Evolutionary conservation across 2,113 vertebrate species (phyloP), one percentile per base, ranked within the genome.

Genomic region (Guaruba guarouba): DNA sequence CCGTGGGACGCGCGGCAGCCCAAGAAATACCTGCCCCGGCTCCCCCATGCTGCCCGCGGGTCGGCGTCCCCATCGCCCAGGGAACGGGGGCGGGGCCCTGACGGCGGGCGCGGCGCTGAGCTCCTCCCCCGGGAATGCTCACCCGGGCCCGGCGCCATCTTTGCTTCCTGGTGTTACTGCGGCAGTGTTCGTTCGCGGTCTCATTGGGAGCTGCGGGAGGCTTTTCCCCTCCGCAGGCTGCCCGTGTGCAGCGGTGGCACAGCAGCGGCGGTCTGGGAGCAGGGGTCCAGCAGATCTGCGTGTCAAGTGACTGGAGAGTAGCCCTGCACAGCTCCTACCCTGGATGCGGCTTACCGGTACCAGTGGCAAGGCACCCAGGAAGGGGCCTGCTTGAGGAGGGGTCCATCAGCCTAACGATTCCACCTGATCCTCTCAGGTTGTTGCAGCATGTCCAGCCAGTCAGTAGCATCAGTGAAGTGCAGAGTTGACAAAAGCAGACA

Each of bases 111-210:
- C 46, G 17, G 52, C 18, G 43, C 23, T 17, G 33, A 17, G 49
- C 75, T n/a, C 67, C 67, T 16, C 37, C 67, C 23, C 16, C 13
- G 20, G 33, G 33, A 10, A 31, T 5, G 17, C 13, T 35, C 44
- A 1, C 7, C 3, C 5, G 22, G n/a, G 31, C 8, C 7, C 0
- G 41, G 19, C 48, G 75, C 81, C 62, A n/a, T 85, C 7, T 76
- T 85, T 33, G 13, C 2, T 17, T 1, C 2, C 0, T 0, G 4
- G 23, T 0, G 13, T 1, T 0, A 1, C 11, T 3, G 0, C 5
- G 3, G 8, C 6, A 0, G 12, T 3, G 61, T 2, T 23, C 2
- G 2, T 1, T 8, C 22, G 1, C 1, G 43, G 41, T 7, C 10
- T 16, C 23, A 3, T 11, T 22, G 3, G 29, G 17, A 23, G 27